Base-by-base conservation (phyloP, 2,888 invertebrate species). In the Archaeoteleia sp. region DNA sequence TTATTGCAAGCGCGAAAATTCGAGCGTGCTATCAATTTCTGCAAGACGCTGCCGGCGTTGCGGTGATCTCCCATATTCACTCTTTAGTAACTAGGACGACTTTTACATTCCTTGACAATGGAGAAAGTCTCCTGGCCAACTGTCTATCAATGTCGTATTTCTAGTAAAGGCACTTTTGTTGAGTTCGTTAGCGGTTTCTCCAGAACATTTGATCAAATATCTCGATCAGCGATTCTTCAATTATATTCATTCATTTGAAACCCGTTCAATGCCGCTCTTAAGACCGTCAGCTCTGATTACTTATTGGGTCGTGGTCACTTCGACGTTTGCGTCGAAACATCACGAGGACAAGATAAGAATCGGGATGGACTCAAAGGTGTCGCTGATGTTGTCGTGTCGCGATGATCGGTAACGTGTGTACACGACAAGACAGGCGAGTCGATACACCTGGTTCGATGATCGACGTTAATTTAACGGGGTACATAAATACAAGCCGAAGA, bases 391-490 rank as follows among this genome's bases (percentile, higher is more conserved):
- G 68, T 72, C 76, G 66, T 67, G 67, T 62, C 55, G 53, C 54
- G 45, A 61, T 45, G 53, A 48, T 54, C 27, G 61, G 48, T 54
- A 45, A 45, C 43, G 57, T 32, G 72, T 53, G 61, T 55, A 60
- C 66, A 60, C 71, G 45, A 43, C 37, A 46, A 29, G 30, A 37
- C 39, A 12, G 29, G 6, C 40, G 27, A 20, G 46, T 32, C 51
- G 51, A 40, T 51, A 53, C 68, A 71, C 69, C 71, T 73, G 71
- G 76, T 75, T 78, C 75, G 76, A 66, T 76, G 78, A 82, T 81
- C 77, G 75, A 76, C 77, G 74, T 75, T 82, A 82, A 81, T 82
- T 82, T 80, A 80, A 82, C 80, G 79, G 79, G 79, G 75, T 77
- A 79, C 78, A 80, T 46, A 20, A 80, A 81, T 81, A 80, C 79